phyloP scores from a whole-genome alignment of 2,888 invertebrate species.

The Helobdella robusta region DNA sequence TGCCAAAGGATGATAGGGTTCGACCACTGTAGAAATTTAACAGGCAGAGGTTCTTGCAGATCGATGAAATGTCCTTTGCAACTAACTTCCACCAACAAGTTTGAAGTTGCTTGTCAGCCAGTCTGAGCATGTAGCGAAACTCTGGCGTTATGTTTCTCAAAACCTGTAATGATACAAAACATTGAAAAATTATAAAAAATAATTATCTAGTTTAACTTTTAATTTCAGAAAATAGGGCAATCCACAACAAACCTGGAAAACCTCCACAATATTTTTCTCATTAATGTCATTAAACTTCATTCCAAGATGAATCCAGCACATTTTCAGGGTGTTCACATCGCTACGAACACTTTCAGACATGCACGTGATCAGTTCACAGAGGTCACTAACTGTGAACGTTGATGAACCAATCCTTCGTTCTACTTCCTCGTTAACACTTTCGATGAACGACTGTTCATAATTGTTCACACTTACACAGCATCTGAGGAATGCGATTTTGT shows the following conservation, averaged over 20 bases:
- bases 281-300: conserved; percentile 56
- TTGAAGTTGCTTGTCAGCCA: conserved; percentile 55
- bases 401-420: conserved; percentile 58
- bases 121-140: conserved; percentile 56
- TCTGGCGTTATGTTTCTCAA: conserved; percentile 52
- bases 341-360: conserved; percentile 51
- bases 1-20: conserved; percentile 46
- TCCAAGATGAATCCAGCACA: conserved; percentile 61
- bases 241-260: conserved; percentile 53
- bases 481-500: too few species aligned
- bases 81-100: conserved; percentile 54
- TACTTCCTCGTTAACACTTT: conserved; percentile 58
- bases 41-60: conserved; percentile 36
- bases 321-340: conserved; percentile 55
- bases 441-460: conserved; percentile 32
- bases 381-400: conserved; percentile 55
- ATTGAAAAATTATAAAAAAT: neutral
- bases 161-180: conserved; percentile 39
- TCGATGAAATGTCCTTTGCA: conserved; percentile 39
- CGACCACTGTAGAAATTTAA: conserved; percentile 38
- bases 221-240: neutral
- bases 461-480: conserved; percentile 35
- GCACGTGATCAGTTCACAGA: conserved; percentile 57
- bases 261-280: conserved; percentile 55
- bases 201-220: neutral